Evolutionary conservation across 2,113 vertebrate genomes (phyloP), one percentile per base, ranked within the genome.

Genomic region (Myiopsitta monachus): DNA sequence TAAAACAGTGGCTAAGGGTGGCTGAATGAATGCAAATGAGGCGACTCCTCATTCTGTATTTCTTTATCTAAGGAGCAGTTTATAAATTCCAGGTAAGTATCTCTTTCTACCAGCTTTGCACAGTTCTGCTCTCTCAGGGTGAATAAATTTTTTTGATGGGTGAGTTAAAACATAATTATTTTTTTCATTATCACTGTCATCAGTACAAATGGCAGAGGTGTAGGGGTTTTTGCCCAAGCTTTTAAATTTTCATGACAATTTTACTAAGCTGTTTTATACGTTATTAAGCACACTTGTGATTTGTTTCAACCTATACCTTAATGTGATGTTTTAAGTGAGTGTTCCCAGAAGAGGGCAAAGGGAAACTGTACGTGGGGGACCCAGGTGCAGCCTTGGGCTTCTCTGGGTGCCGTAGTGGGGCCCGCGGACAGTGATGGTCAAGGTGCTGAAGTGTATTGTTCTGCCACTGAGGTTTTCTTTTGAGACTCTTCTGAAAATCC

Each of bases 231-330:
- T 95, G 92, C 92, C 94, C 92, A 80, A 94, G 92, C 96, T 94
- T 96, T 96, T 96, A 97, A 97, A 97, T 97, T 96, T 96, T 97
- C 96, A 96, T 96, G 96, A 96, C 94, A 96, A 96, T 92, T 96
- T 96, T 96, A 97, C 91, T 95, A 96, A 95, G 95, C 92, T 94
- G 89, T 94, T 96, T 97, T 96, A 96, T 96, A 96, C 70, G 69
- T 96, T 96, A 96, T 97, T 97, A 97, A 97, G 92, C 94, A 96
- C 96, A 95, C 67, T 83, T 62, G 61, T 96, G 83, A 96, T 96
- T 95, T 96, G 95, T 96, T 96, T 96, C 95, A 89, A 92, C 87
- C 81, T 87, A 27, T 39, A 77, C 74, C 74, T 96, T 94, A 91
- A 94, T 83, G 66, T 64, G 92, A 69, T 95, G 66, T 69, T 94